These are phyloP conservation scores for Glyptemys insculpta DNA, from an alignment of 2,797 vertebrate species.

Conservation along the genomic window DNA sequence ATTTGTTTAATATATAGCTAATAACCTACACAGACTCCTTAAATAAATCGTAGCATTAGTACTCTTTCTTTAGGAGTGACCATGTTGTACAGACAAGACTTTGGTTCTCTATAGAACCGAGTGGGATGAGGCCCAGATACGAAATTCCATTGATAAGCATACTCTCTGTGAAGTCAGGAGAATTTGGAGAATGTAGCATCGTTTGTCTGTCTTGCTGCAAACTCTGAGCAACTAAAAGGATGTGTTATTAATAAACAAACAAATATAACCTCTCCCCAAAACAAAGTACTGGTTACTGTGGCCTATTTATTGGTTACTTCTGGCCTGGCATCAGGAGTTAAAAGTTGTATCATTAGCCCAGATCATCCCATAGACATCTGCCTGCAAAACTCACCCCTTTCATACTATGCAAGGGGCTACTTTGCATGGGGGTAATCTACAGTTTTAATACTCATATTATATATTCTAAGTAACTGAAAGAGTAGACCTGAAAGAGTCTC, in stretches of 20 bases:
- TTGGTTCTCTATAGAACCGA: not conserved
- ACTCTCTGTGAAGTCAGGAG: not conserved
- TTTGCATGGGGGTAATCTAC: not conserved
- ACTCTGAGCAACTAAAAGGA: not conserved
- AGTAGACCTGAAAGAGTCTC: not conserved
- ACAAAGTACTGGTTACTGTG: not conserved
- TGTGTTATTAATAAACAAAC: not conserved
- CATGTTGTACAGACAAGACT: not conserved
- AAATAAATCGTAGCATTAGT: slow-evolving; percentile 2
- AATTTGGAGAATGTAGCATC: not conserved
- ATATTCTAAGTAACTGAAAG: not conserved
- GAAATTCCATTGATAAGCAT: not conserved
- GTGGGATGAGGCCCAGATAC: not conserved
- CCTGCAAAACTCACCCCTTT: not conserved
- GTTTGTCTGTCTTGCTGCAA: not conserved
- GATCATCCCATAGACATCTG: not conserved
- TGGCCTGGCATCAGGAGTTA: too few relatives aligned
- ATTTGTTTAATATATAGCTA: slow-evolving; percentile 17
- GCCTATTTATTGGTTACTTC: not conserved
- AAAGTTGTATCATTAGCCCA: too few relatives aligned
- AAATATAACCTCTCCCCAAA: not conserved
- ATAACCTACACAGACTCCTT: not conserved
- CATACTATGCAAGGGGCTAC: not conserved
- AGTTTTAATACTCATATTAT: not conserved
- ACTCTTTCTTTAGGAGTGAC: not conserved